Base-by-base conservation (phyloP, 37 sponge, comb jelly and placozoan species). In the Bolinopsis microptera region DNA sequence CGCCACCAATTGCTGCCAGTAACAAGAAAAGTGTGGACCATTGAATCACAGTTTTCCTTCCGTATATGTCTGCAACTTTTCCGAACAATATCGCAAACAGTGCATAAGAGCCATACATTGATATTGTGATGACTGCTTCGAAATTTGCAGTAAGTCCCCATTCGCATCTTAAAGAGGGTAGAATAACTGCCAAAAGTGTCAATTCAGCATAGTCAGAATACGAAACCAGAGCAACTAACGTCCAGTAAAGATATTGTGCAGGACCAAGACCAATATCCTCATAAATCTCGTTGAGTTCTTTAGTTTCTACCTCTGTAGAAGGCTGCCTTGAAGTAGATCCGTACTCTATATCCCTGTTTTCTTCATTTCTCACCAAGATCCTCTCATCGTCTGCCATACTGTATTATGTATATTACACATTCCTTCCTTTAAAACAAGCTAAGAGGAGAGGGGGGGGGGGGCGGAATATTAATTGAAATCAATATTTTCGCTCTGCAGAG, bases 231-330 rank as follows among this genome's bases (percentile, higher is more conserved):
- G 36, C 83, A 82, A 35, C 38, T 36, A 82, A 23, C 38, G 31
- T 18, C 36, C 38, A 82, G 3, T 30, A 30, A 34, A 82, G 23
- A 5, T 82, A 35, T 36, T 82, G 83, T 3, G 38, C 36, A 5
- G 38, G 83, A 35, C 83, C 83, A 24, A 35, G 5, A 3, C 83
- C 83, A 18, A 82, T 82, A 3, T 23, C 24, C 38, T 82, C 38
- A 31, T 82, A 82, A 82, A 82, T 35, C 38, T 82, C 83, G 23
- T 82, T 82, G 2, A 82, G 83, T 28, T 72, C 74, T 21, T 30
- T 24, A 5, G 5, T n/a, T 5, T 28, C 74, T 23, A 72, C 3
- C 26, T 72, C 74, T 18, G 9, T 48, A 13, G 61, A 13, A 18
- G 5, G 61, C 61, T 48, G 61, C 13, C 9, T 48, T 13, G 61